Conservation (phyloP, 2,888 invertebrate genomes). For the Ornithoptera alexandrae region DNA sequence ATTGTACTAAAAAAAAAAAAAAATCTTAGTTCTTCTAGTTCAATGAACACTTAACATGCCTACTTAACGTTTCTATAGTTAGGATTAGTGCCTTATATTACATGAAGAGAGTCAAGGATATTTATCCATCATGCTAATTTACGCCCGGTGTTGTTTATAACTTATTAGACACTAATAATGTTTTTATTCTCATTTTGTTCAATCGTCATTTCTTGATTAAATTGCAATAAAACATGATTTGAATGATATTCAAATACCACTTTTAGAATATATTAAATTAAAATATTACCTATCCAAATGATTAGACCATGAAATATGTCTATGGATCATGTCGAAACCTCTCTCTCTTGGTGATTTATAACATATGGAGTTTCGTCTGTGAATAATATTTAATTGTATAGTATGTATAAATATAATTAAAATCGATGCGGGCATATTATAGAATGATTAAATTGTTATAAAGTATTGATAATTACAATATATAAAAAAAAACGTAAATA, state of each 20-base stretch:
- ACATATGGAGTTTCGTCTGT: conserved; percentile 34
- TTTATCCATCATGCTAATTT: too few relatives aligned
- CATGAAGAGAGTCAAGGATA: too few relatives aligned
- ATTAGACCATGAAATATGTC: conserved; percentile 46
- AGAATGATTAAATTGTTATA: too few relatives aligned
- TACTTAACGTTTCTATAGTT: too few relatives aligned
- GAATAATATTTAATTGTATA: neutral
- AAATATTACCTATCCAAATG: conserved; percentile 37
- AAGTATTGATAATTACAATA: too few relatives aligned
- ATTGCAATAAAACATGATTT: too few relatives aligned
- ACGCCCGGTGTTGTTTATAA: neutral
- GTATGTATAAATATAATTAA: neutral
- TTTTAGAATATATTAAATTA: neutral
- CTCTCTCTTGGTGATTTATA: conserved; percentile 32
- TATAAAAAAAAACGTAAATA: too few relatives aligned
- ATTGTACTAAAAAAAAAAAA: conserved; percentile 1
- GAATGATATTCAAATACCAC: too few relatives aligned
- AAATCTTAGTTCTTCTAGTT: neutral
- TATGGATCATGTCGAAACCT: conserved; percentile 40
- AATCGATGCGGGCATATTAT: too few relatives aligned
- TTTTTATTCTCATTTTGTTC: neutral
- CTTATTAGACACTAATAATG: neutral
- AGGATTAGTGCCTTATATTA: too few relatives aligned
- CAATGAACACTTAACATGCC: too few relatives aligned
- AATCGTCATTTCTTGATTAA: neutral